Evolutionary conservation across 35 echinoderm and acorn worm species (phyloP), one percentile per base, ranked within the genome.

Genomic region (Amphiura filiformis): DNA sequence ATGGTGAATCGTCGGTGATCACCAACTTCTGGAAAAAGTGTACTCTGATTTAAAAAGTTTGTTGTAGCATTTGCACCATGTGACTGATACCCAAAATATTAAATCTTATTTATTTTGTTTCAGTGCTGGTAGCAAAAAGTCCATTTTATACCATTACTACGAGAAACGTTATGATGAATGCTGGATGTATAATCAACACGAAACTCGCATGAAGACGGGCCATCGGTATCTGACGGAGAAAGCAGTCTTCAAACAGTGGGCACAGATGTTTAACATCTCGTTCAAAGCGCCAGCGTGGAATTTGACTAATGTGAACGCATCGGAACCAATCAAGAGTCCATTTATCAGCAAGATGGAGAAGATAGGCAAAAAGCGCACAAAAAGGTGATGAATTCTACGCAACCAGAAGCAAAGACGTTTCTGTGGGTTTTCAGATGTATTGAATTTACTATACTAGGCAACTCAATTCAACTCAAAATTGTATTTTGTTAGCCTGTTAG

Each of bases 151-250:
- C 82, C 89, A 91, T 37, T 91, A 91, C 65, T 91, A 79, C 31
- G 89, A 84, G 37, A 34, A 84, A 28, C 82, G 81, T 22, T 85
- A 57, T 65, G 76, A 57, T 0, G 89, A 91, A 52, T 91, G 89
- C 37, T 82, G 84, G 89, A 85, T 85, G 56, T 76, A 85, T 75
- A 91, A 77, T 31, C 83, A 85, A 39, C 81, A 91, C 32, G 81
- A 91, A 35, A 78, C 44, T 3, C 38, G 79, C 39, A 85, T 47
- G 38, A 78, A 85, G 57, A 35, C 38, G 47, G 93, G 93, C 20
- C 93, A 94, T 79, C 88, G 93, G 2, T 94, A 86, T 77, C 37
- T 94, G 35, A 86, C 93, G 1, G 93, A 94, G 57, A 94, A 94
- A 31, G 84, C 76, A 26, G 77, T 94, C 30, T 94, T 87, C 84